Base-by-base conservation (phyloP, 2,797 vertebrate species). In the Pseudomugil tenellus region DNA sequence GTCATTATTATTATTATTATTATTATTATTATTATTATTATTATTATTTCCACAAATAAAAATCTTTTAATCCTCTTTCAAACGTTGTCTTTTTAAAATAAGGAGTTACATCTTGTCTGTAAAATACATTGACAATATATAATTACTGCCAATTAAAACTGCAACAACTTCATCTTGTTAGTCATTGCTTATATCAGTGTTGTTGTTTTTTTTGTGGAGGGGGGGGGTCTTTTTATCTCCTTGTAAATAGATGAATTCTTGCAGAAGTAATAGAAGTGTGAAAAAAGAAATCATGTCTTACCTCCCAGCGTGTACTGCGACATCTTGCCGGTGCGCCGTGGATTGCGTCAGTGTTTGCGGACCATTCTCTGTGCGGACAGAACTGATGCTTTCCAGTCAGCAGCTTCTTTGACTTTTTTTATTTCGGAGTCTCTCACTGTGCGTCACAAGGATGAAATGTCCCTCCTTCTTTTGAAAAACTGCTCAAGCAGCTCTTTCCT, bases 231-330 rank as follows among this genome's bases (percentile, higher is more conserved):
- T n/a, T n/a, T n/a, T n/a, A n/a, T n/a, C n/a, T n/a, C n/a, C n/a
- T n/a, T n/a, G n/a, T n/a, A n/a, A n/a, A n/a, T n/a, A n/a, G n/a
- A n/a, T n/a, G n/a, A n/a, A n/a, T n/a, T n/a, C n/a, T n/a, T n/a
- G n/a, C 19, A n/a, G 16, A 46, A 46, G n/a, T 9, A n/a, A 19
- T 17, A 10, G 21, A 21, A 19, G 43, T 49, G 48, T 5, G 11
- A 13, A 12, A 49, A 25, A 16, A 29, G 1, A 54, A 25, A 61
- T 0, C 39, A 34, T 32, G 11, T 52, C 91, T 79, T 92, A 93
- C 92, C 92, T 91, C 67, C 87, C 48, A 91, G 75, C 19, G 72
- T 65, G 83, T 77, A 78, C 59, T 89, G 84, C 67, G 85, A 83
- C 92, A 93, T 92, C 76, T 61, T 84, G 39, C 75, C 73, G 29